Percentiles rank a stretch among this genome's conserved stretches.
These are phyloP conservation scores for Seriola aureovittata DNA, from an alignment of 2,113 vertebrate species.

Conservation along the genomic window DNA sequence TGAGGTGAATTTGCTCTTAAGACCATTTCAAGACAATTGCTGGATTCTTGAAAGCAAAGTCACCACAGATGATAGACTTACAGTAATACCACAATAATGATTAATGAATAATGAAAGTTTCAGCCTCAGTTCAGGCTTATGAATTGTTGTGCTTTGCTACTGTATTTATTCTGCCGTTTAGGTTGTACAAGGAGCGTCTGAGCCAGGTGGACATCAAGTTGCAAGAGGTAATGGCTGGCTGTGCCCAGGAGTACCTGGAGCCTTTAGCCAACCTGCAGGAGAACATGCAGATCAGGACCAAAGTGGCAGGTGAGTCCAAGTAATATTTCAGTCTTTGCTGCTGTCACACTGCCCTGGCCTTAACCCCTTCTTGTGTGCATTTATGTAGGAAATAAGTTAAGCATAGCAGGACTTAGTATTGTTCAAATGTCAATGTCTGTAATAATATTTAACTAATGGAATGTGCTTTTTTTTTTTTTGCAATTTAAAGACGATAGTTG, in stretches of 20 bases:
- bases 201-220: slow-evolving; percentile 99
- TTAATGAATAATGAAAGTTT: too few relatives aligned
- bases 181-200: slow-evolving; percentile 97
- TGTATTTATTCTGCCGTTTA: slow-evolving; percentile 3
- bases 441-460: not conserved
- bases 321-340: not conserved
- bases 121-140: not conserved
- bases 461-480: not conserved
- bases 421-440: not conserved
- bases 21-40: not conserved
- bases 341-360: not conserved
- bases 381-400: not conserved
- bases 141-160: not conserved
- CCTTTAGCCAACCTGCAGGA: slow-evolving; percentile 97
- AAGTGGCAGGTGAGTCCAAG: slow-evolving; percentile 91
- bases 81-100: not conserved
- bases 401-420: not conserved
- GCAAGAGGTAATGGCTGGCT: slow-evolving; percentile 97
- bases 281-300: slow-evolving; percentile 99
- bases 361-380: not conserved
- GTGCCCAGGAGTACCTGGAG: slow-evolving; percentile 97
- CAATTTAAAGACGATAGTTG: not conserved
- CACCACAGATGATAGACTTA: not conserved
- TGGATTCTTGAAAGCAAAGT: not conserved
- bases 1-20: not conserved